Base-by-base conservation (phyloP, 2,888 invertebrate genomes). In the Tridacna gigas region DNA sequence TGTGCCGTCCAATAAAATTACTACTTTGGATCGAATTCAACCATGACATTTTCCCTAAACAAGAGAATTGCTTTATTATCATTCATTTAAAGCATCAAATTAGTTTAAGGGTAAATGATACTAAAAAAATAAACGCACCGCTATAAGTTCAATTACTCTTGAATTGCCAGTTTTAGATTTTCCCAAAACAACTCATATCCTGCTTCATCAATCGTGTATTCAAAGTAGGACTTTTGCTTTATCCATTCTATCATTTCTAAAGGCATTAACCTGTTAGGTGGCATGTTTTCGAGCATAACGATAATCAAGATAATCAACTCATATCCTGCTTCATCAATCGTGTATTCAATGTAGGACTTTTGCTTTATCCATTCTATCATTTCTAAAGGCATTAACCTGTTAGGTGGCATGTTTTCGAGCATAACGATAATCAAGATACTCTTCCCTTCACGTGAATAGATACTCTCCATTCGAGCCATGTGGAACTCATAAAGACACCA, bases 401-500 rank as follows among this genome's bases (percentile, higher is more conserved):
- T 61, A n/a, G n/a, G n/a, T 11, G 61, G 61, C 9, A 61, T n/a
- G n/a, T n/a, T n/a, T n/a, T n/a, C n/a, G n/a, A n/a, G n/a, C n/a
- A n/a, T n/a, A n/a, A n/a, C n/a, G n/a, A n/a, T n/a, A n/a, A n/a
- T n/a, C n/a, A 76, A 22, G 25, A 22, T 71, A 47, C 48, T 63
- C n/a, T n/a, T 61, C 11, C 61, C 61, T 5, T 69, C 71, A 25
- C 77, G 67, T 0, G 82, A 82, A 71, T 82, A 85, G 4, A 85
- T 79, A 69, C 86, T 83, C 60, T 89, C 89, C 86, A 86, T 83
- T 25, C 81, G 63, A 4, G 89, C 89, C 78, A 88, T 87, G 26
- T 88, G 81, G 22, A 90, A 86, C 79, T 91, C 91, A 71, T 88
- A 89, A 73, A 88, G 80, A 83, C 90, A 90, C 82, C 83, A 89